Conservation (phyloP, 2,113 vertebrate species). For the Corythaeola cristata region DNA sequence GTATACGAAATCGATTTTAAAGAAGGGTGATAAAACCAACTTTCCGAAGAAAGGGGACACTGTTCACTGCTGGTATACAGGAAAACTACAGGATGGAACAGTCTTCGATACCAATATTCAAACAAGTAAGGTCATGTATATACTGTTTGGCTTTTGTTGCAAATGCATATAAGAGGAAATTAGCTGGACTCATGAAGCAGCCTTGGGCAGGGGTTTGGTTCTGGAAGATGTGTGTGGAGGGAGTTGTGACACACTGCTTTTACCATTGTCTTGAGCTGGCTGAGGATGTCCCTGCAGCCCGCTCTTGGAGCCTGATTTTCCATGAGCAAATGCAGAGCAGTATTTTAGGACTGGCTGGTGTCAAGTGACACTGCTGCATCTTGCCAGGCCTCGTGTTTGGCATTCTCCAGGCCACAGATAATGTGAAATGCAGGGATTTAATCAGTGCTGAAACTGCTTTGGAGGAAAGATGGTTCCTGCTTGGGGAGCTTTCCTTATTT, state of each 20-base stretch:
- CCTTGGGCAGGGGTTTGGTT: fast-evolving
- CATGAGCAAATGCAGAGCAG: neutral
- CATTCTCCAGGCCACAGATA: neutral
- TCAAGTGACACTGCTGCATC: neutral
- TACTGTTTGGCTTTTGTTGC: neutral
- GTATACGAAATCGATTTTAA: constrained; percentile 87
- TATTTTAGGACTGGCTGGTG: constrained; percentile 11
- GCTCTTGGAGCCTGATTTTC: neutral
- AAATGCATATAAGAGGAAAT: fast-evolving
- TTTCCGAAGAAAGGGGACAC: constrained; percentile 94
- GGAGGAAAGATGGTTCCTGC: neutral
- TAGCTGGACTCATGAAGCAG: neutral
- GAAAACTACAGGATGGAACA: constrained; percentile 90
- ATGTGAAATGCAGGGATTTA: neutral
- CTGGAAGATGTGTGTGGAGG: fast-evolving
- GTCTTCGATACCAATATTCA: constrained; percentile 95
- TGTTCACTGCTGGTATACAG: constrained; percentile 97
- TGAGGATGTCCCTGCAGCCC: neutral
- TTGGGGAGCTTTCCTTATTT: neutral
- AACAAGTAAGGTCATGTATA: constrained; percentile 68
- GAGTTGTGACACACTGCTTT: neutral
- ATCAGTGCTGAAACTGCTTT: fast-evolving
- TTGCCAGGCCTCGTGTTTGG: neutral
- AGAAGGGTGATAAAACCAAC: constrained; percentile 95
- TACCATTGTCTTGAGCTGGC: neutral